phyloP scores from a whole-genome alignment of 2,113 vertebrate genomes.

The Eurypyga helias region DNA sequence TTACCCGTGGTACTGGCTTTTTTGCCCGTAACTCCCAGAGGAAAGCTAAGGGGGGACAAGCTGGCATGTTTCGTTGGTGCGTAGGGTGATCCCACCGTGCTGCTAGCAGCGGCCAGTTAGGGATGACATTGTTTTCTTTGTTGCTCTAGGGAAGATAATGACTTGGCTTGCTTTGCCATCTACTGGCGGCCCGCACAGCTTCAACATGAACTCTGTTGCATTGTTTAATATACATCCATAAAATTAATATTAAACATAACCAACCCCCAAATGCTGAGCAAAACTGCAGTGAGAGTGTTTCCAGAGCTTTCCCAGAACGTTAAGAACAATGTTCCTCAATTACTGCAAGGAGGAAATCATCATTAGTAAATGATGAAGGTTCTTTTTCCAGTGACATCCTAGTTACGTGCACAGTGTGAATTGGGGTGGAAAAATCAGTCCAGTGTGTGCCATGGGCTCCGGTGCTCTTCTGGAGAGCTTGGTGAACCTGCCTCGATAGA shows the following conservation, averaged over 20 bases:
- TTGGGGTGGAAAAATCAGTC: not conserved
- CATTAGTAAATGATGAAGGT: not conserved
- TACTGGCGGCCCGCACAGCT: not conserved
- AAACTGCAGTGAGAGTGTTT: not conserved
- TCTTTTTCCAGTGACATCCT: not conserved
- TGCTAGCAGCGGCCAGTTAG: not conserved
- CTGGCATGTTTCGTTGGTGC: not conserved
- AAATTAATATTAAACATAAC: not conserved
- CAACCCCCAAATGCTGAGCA: not conserved
- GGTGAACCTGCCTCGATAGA: not conserved
- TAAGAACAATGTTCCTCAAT: not conserved
- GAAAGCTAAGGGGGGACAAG: not conserved
- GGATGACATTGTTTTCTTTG: slow-evolving; percentile 42
- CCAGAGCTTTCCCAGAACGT: not conserved
- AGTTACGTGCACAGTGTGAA: not conserved
- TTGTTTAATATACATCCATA: not conserved
- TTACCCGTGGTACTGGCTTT: not conserved
- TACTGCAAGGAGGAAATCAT: not conserved
- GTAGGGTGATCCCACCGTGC: rapidly evolving
- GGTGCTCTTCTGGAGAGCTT: not conserved
- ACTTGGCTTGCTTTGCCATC: slow-evolving; percentile 50
- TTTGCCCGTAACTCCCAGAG: not conserved
- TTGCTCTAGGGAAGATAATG: not conserved
- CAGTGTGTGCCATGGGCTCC: not conserved
- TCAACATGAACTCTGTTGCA: not conserved